These are phyloP conservation scores for Sinelater perroti DNA, from an alignment of 2,888 invertebrate species.

Conservation along the genomic window DNA sequence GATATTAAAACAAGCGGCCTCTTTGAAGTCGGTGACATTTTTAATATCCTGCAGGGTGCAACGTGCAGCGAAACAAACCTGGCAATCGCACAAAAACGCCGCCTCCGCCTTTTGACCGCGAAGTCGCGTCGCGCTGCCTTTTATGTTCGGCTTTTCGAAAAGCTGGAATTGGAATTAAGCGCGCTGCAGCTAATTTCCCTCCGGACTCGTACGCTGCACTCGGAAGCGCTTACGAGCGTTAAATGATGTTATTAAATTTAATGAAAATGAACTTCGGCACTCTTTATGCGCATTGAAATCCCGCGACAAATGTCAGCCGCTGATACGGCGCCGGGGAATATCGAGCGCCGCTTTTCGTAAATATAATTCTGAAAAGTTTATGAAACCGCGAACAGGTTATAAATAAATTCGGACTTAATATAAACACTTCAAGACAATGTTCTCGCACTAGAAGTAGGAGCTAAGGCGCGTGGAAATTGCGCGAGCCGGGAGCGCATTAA, in stretches of 20 bases:
- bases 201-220: slow-evolving; percentile 18
- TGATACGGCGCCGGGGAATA: too few species aligned
- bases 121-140: neutral
- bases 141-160: slow-evolving; percentile 4
- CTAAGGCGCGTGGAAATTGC: too few species aligned
- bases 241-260: slow-evolving; percentile 51
- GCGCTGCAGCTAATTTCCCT: slow-evolving; percentile 32
- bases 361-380: too few species aligned
- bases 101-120: slow-evolving; percentile 14
- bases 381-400: too few species aligned
- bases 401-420: too few species aligned
- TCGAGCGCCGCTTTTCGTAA: too few species aligned
- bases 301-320: too few species aligned
- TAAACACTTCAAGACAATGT: too few species aligned
- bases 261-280: slow-evolving; percentile 50
- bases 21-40: slow-evolving; percentile 43
- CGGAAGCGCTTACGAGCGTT: slow-evolving; percentile 36
- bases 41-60: slow-evolving; percentile 43
- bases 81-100: slow-evolving; percentile 38
- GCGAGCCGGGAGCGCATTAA: slow-evolving; percentile 33
- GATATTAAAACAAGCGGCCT: slow-evolving; percentile 42
- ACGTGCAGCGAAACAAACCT: slow-evolving; percentile 37
- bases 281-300: slow-evolving; percentile 50
- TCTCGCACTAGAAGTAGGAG: too few species aligned
- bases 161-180: slow-evolving; percentile 35